Conservation (phyloP, 2,888 invertebrate genomes). For the Amaurobius ferox region DNA sequence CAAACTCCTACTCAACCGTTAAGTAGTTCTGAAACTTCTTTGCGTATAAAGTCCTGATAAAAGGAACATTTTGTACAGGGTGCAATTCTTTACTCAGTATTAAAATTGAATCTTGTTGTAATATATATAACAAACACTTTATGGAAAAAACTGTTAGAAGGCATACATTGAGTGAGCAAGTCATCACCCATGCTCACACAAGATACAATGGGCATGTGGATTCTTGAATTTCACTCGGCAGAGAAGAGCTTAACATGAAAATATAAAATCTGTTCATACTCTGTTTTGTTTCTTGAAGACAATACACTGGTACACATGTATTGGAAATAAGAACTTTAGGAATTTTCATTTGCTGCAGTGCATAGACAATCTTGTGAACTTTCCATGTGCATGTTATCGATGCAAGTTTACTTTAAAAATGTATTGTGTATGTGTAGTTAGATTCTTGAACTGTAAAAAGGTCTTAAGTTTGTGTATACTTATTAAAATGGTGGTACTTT, state of each 20-base stretch:
- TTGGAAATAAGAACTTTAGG: not conserved
- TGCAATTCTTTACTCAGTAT: conserved; percentile 68
- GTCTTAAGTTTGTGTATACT: not conserved
- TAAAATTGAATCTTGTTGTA: conserved; percentile 33
- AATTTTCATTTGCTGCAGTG: conserved; percentile 25
- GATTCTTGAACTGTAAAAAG: not conserved
- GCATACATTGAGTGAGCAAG: conserved; percentile 24
- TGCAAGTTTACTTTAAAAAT: conserved; percentile 38
- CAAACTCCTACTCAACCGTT: conserved; percentile 86
- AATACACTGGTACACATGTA: not conserved
- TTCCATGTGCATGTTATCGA: conserved; percentile 32
- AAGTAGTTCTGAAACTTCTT: conserved; percentile 80
- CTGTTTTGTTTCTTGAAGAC: not conserved
- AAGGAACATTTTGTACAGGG: conserved; percentile 53
- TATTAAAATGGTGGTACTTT: not conserved
- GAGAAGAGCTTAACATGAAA: conserved; percentile 53
- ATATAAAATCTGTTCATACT: conserved; percentile 2
- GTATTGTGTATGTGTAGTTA: conserved; percentile 57
- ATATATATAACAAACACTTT: conserved; percentile 48
- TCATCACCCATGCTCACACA: not conserved
- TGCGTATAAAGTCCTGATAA: not conserved
- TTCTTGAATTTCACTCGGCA: conserved; percentile 19
- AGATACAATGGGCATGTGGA: not conserved
- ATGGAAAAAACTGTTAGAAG: conserved; percentile 6
- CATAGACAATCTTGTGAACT: conserved; percentile 67